A percentile compares a stretch with the other conserved stretches of the same genome.
Conservation (phyloP, 1,140 invertebrate species). For the Leptonema lineaticorne region DNA sequence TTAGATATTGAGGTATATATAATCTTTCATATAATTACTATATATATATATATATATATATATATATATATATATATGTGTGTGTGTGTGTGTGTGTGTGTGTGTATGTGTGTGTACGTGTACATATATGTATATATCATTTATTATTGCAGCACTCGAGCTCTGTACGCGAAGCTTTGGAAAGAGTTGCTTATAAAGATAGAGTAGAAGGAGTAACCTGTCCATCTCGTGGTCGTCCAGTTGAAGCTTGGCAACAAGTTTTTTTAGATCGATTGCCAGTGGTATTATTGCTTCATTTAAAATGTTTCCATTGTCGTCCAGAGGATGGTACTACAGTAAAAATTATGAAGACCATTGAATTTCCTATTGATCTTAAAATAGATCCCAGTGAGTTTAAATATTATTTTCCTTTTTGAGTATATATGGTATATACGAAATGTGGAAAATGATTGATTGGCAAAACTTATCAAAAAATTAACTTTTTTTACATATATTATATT, state of each 20-base stretch:
- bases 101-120: neutral
- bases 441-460: neutral
- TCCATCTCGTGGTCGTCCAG: conserved; percentile 45
- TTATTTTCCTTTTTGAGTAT: too few species aligned
- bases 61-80: too few species aligned
- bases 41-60: neutral
- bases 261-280: conserved; percentile 84
- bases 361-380: conserved; percentile 86
- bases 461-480: too few species aligned
- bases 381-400: conserved; percentile 72
- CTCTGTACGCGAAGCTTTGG: conserved; percentile 82
- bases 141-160: conserved; percentile 74
- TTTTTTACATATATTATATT: conserved; percentile 5
- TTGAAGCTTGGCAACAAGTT: conserved; percentile 81
- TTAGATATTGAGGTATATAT: conserved; percentile 85
- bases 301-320: conserved; percentile 84
- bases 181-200: conserved; percentile 79
- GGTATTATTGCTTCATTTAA: conserved; percentile 83
- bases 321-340: conserved; percentile 83
- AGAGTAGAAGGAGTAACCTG: conserved; percentile 83
- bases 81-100: neutral
- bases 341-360: conserved; percentile 86
- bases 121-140: too few species aligned
- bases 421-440: too few species aligned
- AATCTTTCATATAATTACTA: conserved; percentile 1